These are phyloP conservation scores for Epizoanthus ramosus DNA, from an alignment of 92 coral and sea anemone genomes.

Conservation along the genomic window DNA sequence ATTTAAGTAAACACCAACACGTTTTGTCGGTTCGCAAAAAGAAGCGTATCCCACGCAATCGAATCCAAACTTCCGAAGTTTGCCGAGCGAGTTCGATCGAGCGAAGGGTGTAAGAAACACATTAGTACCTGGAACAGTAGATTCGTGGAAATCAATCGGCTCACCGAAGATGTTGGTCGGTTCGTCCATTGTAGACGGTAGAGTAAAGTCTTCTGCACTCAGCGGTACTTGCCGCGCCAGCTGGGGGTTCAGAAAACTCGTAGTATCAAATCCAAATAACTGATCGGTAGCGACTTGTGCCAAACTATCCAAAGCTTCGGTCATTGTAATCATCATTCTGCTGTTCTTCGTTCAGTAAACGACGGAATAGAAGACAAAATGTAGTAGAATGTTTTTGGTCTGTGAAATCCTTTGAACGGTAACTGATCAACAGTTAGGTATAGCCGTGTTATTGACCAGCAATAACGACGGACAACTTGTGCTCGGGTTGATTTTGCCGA, in stretches of 20 bases:
- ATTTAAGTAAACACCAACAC: slow-evolving; percentile 44
- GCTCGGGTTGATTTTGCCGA: slow-evolving; percentile 41
- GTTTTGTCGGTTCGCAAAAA: slow-evolving; percentile 32
- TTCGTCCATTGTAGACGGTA: slow-evolving; percentile 83
- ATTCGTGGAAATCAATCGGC: slow-evolving; percentile 98
- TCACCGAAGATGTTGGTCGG: slow-evolving; percentile 97
- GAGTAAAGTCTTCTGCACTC: slow-evolving; percentile 88
- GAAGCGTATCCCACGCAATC: slow-evolving; percentile 58
- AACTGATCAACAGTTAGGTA: slow-evolving; percentile 99
- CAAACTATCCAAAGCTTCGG: slow-evolving; percentile 93
- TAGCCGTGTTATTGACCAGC: slow-evolving; percentile 99
- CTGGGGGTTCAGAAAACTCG: slow-evolving; percentile 92
- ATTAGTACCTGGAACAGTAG: slow-evolving; percentile 92
- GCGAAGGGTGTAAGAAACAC: slow-evolving; percentile 43
- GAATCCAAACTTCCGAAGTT: slow-evolving; percentile 61
- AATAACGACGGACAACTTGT: slow-evolving; percentile 90
- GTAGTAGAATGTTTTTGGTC: slow-evolving; percentile 13
- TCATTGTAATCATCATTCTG: slow-evolving; percentile 90
- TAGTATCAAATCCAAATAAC: slow-evolving; percentile 96
- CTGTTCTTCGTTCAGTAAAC: slow-evolving; percentile 33
- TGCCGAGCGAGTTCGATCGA: slow-evolving; percentile 48
- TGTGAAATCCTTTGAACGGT: slow-evolving; percentile 56
- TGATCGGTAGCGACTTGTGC: slow-evolving; percentile 99
- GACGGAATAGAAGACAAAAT: slow-evolving; percentile 38
- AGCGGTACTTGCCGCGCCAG: slow-evolving; percentile 90